Base-by-base conservation (phyloP, 2,113 vertebrate genomes). In the Podarcis muralis region DNA sequence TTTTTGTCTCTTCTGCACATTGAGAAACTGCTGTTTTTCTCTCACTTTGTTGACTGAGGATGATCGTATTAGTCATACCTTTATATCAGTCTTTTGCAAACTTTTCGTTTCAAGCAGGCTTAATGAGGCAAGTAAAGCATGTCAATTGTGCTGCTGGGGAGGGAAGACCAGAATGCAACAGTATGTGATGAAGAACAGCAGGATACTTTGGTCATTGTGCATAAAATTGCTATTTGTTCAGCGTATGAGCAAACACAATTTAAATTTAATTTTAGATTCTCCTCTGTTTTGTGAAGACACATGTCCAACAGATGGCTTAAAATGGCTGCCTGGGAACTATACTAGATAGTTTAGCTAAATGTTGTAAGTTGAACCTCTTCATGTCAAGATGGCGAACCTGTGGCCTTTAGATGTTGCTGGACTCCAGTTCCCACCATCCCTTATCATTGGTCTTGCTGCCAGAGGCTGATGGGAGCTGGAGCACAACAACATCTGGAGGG, bases 221-320 rank as follows among this genome's bases (percentile, higher is more conserved):
- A 83, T 89, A 89, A 92, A 87, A 83, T 43, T 82, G 75, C 76
- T 94, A n/a, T 94, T 96, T 95, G 81, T 91, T 94, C 9, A 23
- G 68, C 53, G 93, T 91, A 68, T 92, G 92, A 93, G 85, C 65
- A 90, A 93, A 93, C 32, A 80, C 2, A 75, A 86, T 87, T 90
- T 94, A 93, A 92, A 94, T 95, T 91, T 93, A 94, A 91, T 96
- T 95, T 92, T n/a, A 76, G 87, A 5, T 81, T 93, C 69, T 90
- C 83, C 92, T 76, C 84, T 93, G 23, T 62, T 1, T 84, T 62
- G 82, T 2, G 72, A 86, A 27, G 22, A 57, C 75, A 0, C 3
- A 57, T 84, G 90, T 71, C 27, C 88, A 53, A 81, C 3, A 91
- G 90, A 78, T 79, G 30, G 88, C n/a, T 6, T 91, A 66, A 89